phyloP scores from a whole-genome alignment of 2,888 invertebrate genomes.

The Drosophila meridionalis region DNA sequence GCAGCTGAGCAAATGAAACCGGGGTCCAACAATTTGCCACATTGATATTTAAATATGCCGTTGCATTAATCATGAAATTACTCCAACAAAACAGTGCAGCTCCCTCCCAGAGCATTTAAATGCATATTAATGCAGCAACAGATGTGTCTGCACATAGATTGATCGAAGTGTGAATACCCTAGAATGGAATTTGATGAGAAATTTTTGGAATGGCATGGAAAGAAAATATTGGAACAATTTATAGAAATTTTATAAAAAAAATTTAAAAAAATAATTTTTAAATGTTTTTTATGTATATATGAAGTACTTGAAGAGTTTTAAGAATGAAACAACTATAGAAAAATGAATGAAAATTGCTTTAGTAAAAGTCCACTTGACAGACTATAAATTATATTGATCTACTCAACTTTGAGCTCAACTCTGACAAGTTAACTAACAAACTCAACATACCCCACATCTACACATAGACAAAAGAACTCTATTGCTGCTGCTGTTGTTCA shows the following conservation, averaged over 20 bases:
- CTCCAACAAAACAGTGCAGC: slow-evolving; percentile 16
- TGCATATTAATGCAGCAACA: slow-evolving; percentile 41
- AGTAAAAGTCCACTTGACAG: not conserved
- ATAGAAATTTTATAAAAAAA: not conserved
- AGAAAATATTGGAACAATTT: no score
- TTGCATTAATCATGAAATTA: slow-evolving; percentile 62
- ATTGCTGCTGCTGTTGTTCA: not conserved
- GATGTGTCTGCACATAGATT: not conserved
- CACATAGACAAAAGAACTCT: not conserved
- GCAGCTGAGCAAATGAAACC: slow-evolving; percentile 11
- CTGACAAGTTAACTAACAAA: not conserved
- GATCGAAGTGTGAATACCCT: slow-evolving; percentile 18
- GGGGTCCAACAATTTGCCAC: slow-evolving; percentile 36
- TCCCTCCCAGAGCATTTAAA: slow-evolving; percentile 45
- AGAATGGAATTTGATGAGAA: not conserved
- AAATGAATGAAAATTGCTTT: not conserved
- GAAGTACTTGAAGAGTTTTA: not conserved
- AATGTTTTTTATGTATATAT: not conserved
- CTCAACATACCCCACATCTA: not conserved
- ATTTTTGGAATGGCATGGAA: no score
- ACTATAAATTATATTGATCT: not conserved
- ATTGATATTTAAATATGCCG: slow-evolving; percentile 66
- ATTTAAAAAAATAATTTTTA: not conserved
- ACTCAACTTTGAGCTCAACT: not conserved
- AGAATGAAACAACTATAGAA: not conserved